Evolutionary conservation across 2,888 invertebrate genomes (phyloP), one percentile per base, ranked within the genome.

Genomic region (Leptopilina syphax): DNA sequence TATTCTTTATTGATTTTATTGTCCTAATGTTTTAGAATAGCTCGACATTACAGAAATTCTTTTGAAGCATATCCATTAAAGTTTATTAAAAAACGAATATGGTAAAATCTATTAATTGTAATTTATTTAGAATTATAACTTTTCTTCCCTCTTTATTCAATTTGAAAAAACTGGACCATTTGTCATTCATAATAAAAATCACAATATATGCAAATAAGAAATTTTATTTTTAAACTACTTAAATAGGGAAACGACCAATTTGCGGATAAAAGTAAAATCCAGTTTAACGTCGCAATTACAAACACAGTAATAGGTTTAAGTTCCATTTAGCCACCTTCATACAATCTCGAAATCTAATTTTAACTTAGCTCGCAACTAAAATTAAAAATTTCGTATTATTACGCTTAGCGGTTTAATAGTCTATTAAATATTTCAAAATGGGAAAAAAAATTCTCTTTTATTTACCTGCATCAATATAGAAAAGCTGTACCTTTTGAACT

Each of bases 271-370:
- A 68, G 68, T 68, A 68, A 68, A 68, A 50, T 68, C 12, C 12
- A 50, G 68, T 68, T 24, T 68, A 68, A 68, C 24, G 68, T 68
- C 24, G 68, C 47, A 68, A 68, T 68, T 68, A 68, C 24, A 44
- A 68, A 66, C 47, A 24, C 47, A 47, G 47, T 68, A 47, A 68
- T 50, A 47, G 67, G 67, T 47, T 67, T 67, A 67, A 34, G 24
- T 27, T 27, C 27, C 27, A 27, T 27, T 27, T 27, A 65, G 34
- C 65, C 65, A 65, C 10, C 67, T 47, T 68, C 67, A 47, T 18
- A 68, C 47, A 68, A 68, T 68, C 24, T 68, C 67, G 67, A 68
- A 68, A 68, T 68, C 24, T 68, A 68, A 68, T 68, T 68, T 68
- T 68, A 68, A 68, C 24, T 68, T 41, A 44, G n/a, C 44, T 67